Conservation (phyloP, 53 echinoderm and acorn worm genomes). For the Luidia sarsii region DNA sequence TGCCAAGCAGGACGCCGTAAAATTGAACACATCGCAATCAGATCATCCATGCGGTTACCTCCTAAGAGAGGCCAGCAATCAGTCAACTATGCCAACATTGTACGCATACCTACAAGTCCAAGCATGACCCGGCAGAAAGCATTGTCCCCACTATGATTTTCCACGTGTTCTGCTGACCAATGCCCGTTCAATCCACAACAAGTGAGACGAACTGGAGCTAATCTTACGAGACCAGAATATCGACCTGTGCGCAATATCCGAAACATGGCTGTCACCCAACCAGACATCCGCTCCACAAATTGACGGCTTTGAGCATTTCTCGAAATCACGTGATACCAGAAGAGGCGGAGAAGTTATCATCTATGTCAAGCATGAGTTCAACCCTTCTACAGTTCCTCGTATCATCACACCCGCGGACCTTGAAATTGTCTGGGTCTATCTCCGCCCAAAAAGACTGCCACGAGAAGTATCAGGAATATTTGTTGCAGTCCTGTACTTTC, state of each 20-base stretch:
- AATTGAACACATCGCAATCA: too few relatives aligned
- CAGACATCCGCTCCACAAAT: not conserved
- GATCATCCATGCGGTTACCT: too few relatives aligned
- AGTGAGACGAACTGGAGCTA: not conserved
- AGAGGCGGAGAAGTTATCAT: not conserved
- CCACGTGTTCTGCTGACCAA: not conserved
- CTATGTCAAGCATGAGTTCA: constrained; percentile 9
- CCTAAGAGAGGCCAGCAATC: not conserved
- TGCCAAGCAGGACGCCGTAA: too few relatives aligned
- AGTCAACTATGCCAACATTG: not conserved
- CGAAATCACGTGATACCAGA: not conserved
- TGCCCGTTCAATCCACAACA: constrained; percentile 9
- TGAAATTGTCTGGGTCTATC: not conserved
- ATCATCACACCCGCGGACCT: not conserved
- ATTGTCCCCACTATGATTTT: not conserved
- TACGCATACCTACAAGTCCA: not conserved
- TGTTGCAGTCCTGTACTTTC: constrained; percentile 30
- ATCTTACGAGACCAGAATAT: not conserved
- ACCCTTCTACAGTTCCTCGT: not conserved
- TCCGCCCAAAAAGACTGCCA: constrained; percentile 6
- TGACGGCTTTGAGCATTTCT: not conserved
- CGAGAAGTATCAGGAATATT: not conserved
- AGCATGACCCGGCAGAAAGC: not conserved
- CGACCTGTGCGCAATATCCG: constrained; percentile 8
- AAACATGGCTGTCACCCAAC: not conserved